These are phyloP conservation scores for Aporophyla nigra DNA, from an alignment of 2,888 invertebrate genomes.

Conservation along the genomic window DNA sequence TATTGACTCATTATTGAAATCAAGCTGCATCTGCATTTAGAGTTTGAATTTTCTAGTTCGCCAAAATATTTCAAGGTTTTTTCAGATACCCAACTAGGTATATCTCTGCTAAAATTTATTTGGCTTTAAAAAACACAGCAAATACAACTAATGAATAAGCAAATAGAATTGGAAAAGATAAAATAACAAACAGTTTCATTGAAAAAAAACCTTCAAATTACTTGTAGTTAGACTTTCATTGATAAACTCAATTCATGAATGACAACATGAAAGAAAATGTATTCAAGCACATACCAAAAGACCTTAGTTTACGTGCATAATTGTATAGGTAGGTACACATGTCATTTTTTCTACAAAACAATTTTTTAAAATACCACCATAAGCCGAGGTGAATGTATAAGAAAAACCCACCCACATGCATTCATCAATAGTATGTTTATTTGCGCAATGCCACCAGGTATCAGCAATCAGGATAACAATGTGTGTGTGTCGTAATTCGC, in stretches of 20 bases:
- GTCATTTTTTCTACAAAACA: slow-evolving; percentile 11
- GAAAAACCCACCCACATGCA: slow-evolving; percentile 66
- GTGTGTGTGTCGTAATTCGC: slow-evolving; percentile 74
- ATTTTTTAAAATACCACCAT: slow-evolving; percentile 57
- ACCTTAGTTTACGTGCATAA: background rate
- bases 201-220: slow-evolving; percentile 31
- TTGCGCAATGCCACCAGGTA: slow-evolving; percentile 64
- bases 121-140: background rate
- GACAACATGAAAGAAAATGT: slow-evolving; percentile 25
- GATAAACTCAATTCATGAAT: slow-evolving; percentile 46
- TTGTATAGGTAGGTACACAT: background rate
- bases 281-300: slow-evolving; percentile 19
- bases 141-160: background rate
- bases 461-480: slow-evolving; percentile 78
- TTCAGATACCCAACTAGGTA: background rate
- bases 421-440: slow-evolving; percentile 61
- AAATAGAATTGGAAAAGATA: background rate
- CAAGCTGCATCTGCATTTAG: background rate
- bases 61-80: background rate
- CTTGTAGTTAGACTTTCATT: slow-evolving; percentile 34
- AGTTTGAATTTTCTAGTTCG: background rate
- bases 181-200: slow-evolving; percentile 16
- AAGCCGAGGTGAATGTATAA: slow-evolving; percentile 42
- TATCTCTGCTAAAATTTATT: background rate
- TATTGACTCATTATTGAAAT: slow-evolving; percentile 18